Evolutionary conservation across 2,888 invertebrate species (phyloP).

Genomic region (Sarcophaga caerulescens): DNA sequence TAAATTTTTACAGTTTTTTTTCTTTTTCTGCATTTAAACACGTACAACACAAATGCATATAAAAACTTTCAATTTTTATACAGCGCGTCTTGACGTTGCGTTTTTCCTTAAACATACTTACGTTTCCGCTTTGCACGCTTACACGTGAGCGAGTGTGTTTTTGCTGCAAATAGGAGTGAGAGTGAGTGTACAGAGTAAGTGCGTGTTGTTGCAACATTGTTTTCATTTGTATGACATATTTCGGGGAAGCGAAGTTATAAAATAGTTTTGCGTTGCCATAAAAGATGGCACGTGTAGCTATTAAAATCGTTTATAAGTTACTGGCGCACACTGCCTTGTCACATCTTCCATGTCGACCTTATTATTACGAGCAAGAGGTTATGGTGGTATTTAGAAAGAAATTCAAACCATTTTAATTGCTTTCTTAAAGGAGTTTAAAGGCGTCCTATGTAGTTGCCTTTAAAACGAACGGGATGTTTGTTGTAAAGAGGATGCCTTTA

Average conservation of each 20-base stretch:
- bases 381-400: too few relatives aligned
- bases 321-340: not conserved
- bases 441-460: too few relatives aligned
- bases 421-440: too few relatives aligned
- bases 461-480: too few relatives aligned
- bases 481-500: too few relatives aligned
- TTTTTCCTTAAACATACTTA: constrained; percentile 10
- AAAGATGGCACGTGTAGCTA: constrained; percentile 64
- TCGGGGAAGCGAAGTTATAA: not conserved
- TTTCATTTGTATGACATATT: constrained; percentile 45
- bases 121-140: constrained; percentile 42
- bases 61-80: constrained; percentile 18
- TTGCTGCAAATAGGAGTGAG: not conserved
- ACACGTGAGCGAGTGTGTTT: not conserved
- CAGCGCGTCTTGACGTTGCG: too few relatives aligned
- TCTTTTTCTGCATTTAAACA: constrained; percentile 34
- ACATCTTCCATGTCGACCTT: too few relatives aligned
- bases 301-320: constrained; percentile 59
- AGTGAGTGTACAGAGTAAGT: not conserved
- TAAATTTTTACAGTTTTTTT: constrained; percentile 15
- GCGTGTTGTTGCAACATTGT: constrained; percentile 40
- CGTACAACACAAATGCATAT: constrained; percentile 20
- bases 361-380: too few relatives aligned
- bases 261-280: constrained; percentile 47
- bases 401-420: too few relatives aligned